These are phyloP conservation scores for Crypturellus undulatus DNA, from an alignment of 2,113 vertebrate genomes.

Conservation along the genomic window DNA sequence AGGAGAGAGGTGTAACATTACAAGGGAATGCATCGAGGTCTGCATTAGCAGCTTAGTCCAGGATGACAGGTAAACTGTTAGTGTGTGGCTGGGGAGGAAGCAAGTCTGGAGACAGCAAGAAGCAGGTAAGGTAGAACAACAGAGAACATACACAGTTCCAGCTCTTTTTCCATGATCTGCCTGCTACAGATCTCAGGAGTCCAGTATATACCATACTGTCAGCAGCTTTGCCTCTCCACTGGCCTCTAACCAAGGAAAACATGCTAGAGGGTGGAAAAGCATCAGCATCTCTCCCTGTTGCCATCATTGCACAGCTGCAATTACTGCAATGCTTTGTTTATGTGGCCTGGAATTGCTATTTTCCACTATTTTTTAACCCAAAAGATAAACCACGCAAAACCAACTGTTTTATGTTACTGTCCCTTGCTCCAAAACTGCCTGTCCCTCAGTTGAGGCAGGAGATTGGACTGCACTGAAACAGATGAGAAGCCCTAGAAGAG, in stretches of 20 bases:
- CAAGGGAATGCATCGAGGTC: neutral
- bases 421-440: neutral
- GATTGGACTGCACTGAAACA: neutral
- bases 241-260: neutral
- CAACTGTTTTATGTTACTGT: neutral
- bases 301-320: neutral
- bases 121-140: neutral
- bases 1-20: neutral
- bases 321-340: neutral
- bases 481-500: slow-evolving; percentile 12
- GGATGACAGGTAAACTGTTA: neutral
- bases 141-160: neutral
- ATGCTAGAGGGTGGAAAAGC: neutral
- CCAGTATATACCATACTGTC: neutral
- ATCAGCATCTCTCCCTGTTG: neutral
- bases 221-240: neutral
- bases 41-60: neutral
- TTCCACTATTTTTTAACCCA: neutral
- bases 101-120: neutral
- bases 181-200: neutral
- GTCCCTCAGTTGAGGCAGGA: neutral
- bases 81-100: neutral
- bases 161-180: neutral
- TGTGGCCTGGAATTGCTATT: neutral
- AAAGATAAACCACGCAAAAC: neutral